Evolutionary conservation across 2,888 invertebrate genomes (phyloP), one percentile per base, ranked within the genome.

Genomic region (Eueremaeus valkanovi): DNA sequence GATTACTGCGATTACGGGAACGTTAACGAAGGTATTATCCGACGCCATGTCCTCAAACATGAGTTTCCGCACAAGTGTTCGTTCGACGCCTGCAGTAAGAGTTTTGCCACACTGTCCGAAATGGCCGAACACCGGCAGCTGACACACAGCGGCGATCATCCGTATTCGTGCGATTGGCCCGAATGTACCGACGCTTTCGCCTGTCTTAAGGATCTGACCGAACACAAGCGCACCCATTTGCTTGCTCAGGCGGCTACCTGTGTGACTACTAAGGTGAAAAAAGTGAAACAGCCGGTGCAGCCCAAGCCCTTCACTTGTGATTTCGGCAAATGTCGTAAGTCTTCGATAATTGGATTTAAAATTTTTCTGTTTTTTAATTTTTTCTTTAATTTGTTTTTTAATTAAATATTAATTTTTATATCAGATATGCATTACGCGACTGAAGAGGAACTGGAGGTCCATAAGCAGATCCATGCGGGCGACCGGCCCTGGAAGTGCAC

Each of bases 1-100:
- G 68, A 68, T 68, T 68, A 68, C 24, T 68, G 68, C 68, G 68
- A 68, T n/a, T 68, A 68, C 24, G 68, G 68, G n/a, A 68, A 68
- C 24, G 24, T 68, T 27, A 68, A 68, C 21, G 68, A 68, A 24
- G 68, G 68, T 6, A 68, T 68, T 16, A 68, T 68, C 24, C n/a
- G 68, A 40, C 18, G 68, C 21, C 68, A 68, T n/a, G 68, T 68
- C 36, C 40, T n/a, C 2, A 68, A 68, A n/a, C 68, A 68, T n/a
- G 68, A 68, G 42, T 68, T 68, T 16, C 68, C 68, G 0, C 68
- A 68, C 27, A 68, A 68, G 21, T 68, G 68, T 24, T 68, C 68
- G 40, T 68, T 68, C 40, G 68, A 68, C 13, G 36, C 40, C 36
- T 68, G 68, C 24, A 68, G 24, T 24, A 68, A 68, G 24, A 68